Percentiles rank a stretch among this genome's conserved stretches.
Conservation (phyloP, 1,140 invertebrate species). For the Hyphantria cunea region DNA sequence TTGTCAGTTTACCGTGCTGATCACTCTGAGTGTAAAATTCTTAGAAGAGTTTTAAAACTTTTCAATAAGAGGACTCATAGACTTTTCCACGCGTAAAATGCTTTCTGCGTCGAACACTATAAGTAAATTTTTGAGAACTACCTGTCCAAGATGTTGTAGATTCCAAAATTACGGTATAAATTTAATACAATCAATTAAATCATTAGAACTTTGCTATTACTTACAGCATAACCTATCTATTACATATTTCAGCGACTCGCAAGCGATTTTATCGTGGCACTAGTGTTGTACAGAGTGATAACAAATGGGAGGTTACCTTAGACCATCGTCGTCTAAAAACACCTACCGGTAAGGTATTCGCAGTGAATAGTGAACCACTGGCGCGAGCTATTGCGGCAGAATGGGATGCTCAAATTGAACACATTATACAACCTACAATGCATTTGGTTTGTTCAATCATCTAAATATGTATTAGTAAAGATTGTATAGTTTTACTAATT, state of each 20-base stretch:
- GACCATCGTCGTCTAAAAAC: slow-evolving; percentile 93
- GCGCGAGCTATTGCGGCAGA: slow-evolving; percentile 95
- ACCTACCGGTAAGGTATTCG: slow-evolving; percentile 89
- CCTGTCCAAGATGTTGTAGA: slow-evolving; percentile 27
- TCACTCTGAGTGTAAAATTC: too few relatives aligned
- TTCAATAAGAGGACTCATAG: too few relatives aligned
- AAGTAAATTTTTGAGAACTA: slow-evolving; percentile 16
- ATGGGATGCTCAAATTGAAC: slow-evolving; percentile 93
- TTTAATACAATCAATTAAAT: too few relatives aligned
- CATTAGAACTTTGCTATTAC: too few relatives aligned
- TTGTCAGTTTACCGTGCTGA: too few relatives aligned
- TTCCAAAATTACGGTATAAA: slow-evolving; percentile 40
- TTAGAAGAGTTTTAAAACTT: too few relatives aligned
- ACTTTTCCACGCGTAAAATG: slow-evolving; percentile 8
- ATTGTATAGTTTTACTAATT: too few relatives aligned
- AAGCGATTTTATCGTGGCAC: slow-evolving; percentile 68
- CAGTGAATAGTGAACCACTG: slow-evolving; percentile 92
- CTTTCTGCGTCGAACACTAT: slow-evolving; percentile 6
- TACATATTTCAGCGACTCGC: slow-evolving; percentile 49
- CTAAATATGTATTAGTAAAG: too few relatives aligned
- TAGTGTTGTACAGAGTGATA: slow-evolving; percentile 66
- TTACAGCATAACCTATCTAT: too few relatives aligned
- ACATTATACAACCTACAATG: slow-evolving; percentile 91
- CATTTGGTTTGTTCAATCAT: slow-evolving; percentile 86
- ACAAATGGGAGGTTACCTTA: slow-evolving; percentile 68